Conservation (phyloP, 2,797 vertebrate genomes). For the Xerus rutilus region DNA sequence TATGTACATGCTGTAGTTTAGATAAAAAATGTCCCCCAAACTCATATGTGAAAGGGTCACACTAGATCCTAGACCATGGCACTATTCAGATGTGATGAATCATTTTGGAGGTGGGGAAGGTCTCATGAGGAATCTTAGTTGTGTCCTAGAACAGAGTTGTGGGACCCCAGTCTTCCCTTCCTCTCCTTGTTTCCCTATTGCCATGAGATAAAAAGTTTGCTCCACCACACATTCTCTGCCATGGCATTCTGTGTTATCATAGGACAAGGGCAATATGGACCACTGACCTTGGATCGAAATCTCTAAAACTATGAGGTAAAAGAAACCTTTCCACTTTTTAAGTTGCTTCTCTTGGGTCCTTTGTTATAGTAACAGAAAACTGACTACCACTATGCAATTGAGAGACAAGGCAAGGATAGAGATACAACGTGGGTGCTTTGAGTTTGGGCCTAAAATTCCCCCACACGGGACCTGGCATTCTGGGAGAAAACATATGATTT, state of each 20-base stretch:
- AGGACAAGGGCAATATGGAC: neutral
- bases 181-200: neutral
- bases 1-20: neutral
- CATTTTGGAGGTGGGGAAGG: neutral
- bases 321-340: neutral
- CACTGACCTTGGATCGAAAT: neutral
- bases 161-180: neutral
- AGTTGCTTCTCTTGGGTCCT: neutral
- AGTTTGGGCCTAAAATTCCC: neutral
- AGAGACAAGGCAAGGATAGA: neutral
- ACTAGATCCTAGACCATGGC: neutral
- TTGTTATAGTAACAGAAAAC: neutral
- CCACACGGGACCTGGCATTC: neutral
- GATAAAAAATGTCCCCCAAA: neutral
- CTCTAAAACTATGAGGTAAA: neutral
- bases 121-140: neutral
- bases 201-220: no score
- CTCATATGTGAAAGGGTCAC: neutral
- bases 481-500: neutral
- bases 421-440: no score
- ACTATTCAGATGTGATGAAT: neutral
- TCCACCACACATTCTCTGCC: neutral
- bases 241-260: neutral
- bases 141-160: neutral
- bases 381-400: neutral